Conservation (phyloP, 35 echinoderm and acorn worm genomes). For the Heliocidaris tuberculata region DNA sequence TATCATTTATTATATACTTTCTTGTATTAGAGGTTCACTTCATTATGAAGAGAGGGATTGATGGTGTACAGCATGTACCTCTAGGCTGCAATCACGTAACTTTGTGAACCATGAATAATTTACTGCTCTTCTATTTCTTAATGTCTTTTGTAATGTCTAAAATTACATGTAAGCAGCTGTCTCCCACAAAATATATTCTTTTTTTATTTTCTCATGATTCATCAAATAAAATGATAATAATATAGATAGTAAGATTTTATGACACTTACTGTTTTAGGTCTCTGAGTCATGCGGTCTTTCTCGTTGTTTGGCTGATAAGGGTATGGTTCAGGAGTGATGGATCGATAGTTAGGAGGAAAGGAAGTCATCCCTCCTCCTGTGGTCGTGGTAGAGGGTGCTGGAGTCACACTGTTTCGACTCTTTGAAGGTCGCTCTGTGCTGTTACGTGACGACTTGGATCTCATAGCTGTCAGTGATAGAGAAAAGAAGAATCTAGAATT, state of each 20-base stretch:
- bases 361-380: slow-evolving; percentile 56
- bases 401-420: slow-evolving; percentile 56
- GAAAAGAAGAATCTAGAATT: not conserved
- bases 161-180: not conserved
- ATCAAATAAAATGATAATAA: too few species aligned
- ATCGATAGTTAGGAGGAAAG: slow-evolving; percentile 90
- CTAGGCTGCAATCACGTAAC: too few species aligned
- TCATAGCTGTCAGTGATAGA: slow-evolving; percentile 73
- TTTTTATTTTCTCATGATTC: too few species aligned
- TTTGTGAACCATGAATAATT: too few species aligned
- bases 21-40: too few species aligned
- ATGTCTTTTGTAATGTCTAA: too few species aligned
- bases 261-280: slow-evolving; percentile 93
- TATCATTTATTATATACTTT: too few species aligned
- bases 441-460: slow-evolving; percentile 50
- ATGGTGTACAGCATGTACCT: too few species aligned
- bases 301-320: slow-evolving; percentile 62
- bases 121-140: too few species aligned
- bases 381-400: slow-evolving; percentile 45
- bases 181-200: not conserved
- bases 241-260: not conserved
- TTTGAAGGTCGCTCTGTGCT: slow-evolving; percentile 48
- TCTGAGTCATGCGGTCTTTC: slow-evolving; percentile 68
- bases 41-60: too few species aligned
- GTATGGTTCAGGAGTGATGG: slow-evolving; percentile 92